These are phyloP conservation scores for Heteractis magnifica DNA, from an alignment of 92 coral and sea anemone genomes.

Conservation along the genomic window DNA sequence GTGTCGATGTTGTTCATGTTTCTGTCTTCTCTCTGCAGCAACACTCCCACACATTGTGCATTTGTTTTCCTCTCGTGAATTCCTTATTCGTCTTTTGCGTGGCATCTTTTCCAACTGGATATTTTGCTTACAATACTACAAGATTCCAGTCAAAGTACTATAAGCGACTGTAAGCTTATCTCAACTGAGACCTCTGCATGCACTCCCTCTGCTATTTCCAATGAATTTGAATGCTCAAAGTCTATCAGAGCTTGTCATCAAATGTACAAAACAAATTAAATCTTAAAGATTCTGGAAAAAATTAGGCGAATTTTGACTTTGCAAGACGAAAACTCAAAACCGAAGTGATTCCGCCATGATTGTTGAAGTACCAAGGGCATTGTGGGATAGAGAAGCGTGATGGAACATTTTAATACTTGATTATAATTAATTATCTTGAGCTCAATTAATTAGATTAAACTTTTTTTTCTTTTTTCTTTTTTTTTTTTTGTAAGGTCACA, in stretches of 20 bases:
- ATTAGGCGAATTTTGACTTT: neutral
- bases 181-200: neutral
- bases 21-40: conserved; percentile 1
- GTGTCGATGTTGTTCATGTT: neutral
- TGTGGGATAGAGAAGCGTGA: neutral
- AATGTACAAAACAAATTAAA: neutral
- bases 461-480: too few relatives aligned
- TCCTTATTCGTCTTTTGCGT: neutral
- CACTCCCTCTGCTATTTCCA: neutral
- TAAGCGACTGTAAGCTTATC: neutral
- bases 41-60: conserved; percentile 14
- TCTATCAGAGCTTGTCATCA: neutral
- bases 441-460: too few relatives aligned
- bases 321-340: neutral
- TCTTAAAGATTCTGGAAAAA: neutral
- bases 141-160: neutral
- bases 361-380: neutral
- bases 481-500: too few relatives aligned
- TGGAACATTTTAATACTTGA: neutral
- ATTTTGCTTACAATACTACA: neutral
- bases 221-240: neutral
- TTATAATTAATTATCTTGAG: too few relatives aligned
- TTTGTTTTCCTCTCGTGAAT: neutral
- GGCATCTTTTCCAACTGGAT: conserved; percentile 4
- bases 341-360: neutral